Evolutionary conservation across 2,797 vertebrate species (phyloP).

Genomic region (Malacoraja senta): DNA sequence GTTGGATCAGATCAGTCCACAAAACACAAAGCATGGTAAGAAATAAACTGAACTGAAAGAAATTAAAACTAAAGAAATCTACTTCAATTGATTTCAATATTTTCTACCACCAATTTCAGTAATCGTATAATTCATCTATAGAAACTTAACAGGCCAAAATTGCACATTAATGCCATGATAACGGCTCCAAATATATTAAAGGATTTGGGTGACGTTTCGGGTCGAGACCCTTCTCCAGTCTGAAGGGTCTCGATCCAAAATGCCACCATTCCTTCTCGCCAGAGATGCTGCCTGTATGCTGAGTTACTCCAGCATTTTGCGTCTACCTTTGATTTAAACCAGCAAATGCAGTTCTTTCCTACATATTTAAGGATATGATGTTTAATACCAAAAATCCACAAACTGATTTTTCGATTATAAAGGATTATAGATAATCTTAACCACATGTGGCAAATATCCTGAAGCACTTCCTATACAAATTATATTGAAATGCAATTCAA

Average conservation of each 20-base stretch:
- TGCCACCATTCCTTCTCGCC: too few relatives aligned
- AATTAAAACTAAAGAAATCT: constrained; percentile 6
- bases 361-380: neutral
- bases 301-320: too few relatives aligned
- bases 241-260: too few relatives aligned
- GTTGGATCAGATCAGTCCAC: neutral
- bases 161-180: neutral
- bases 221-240: too few relatives aligned
- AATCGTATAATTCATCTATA: neutral
- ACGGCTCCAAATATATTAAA: neutral
- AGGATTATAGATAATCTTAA: neutral
- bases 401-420: neutral
- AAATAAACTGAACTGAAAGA: neutral
- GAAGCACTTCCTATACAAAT: neutral
- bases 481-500: too few relatives aligned
- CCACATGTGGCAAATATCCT: neutral
- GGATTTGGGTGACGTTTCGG: neutral
- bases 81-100: neutral
- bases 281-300: too few relatives aligned
- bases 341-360: too few relatives aligned
- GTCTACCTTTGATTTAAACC: too few relatives aligned
- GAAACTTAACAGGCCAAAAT: neutral
- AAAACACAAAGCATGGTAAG: neutral
- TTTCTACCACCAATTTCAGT: neutral
- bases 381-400: neutral